A percentile compares a stretch with the other conserved stretches of the same genome.
Conservation (phyloP, 2,888 invertebrate genomes). For the Cotesia congregata region DNA sequence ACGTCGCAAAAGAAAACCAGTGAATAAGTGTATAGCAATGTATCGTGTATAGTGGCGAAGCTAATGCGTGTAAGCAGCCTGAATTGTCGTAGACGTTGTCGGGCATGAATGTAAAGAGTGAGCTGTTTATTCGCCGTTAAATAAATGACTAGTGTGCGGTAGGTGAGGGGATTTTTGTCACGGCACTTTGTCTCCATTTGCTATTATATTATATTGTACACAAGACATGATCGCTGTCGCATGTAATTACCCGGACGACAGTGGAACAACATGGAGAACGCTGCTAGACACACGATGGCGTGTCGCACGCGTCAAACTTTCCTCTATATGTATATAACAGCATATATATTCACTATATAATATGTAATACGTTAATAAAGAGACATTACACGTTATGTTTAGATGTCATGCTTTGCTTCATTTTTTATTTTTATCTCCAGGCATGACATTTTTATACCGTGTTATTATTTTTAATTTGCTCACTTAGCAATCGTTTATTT, state of each 20-base stretch:
- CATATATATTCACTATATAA: neutral
- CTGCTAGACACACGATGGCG: conserved; percentile 46
- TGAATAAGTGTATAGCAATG: too few relatives aligned
- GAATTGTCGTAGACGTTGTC: neutral
- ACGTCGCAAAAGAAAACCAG: neutral
- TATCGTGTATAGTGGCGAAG: neutral
- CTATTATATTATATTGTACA: conserved; percentile 23
- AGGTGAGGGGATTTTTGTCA: conserved; percentile 23
- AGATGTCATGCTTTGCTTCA: neutral
- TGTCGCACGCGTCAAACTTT: conserved; percentile 57
- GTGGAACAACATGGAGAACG: conserved; percentile 36
- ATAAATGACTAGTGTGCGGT: neutral
- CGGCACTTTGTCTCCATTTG: conserved; percentile 39
- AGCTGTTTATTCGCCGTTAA: neutral
- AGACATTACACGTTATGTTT: conserved; percentile 1
- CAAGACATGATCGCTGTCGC: conserved; percentile 53
- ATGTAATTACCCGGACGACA: conserved; percentile 50
- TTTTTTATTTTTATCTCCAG: conserved; percentile 7
- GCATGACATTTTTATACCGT: neutral
- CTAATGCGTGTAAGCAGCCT: neutral
- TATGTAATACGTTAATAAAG: neutral
- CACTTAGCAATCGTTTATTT: neutral
- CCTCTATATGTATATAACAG: neutral
- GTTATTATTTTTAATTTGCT: neutral
- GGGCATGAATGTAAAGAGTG: neutral